Conservation (phyloP, 2,113 vertebrate genomes). For the Eudyptes chrysolophus region DNA sequence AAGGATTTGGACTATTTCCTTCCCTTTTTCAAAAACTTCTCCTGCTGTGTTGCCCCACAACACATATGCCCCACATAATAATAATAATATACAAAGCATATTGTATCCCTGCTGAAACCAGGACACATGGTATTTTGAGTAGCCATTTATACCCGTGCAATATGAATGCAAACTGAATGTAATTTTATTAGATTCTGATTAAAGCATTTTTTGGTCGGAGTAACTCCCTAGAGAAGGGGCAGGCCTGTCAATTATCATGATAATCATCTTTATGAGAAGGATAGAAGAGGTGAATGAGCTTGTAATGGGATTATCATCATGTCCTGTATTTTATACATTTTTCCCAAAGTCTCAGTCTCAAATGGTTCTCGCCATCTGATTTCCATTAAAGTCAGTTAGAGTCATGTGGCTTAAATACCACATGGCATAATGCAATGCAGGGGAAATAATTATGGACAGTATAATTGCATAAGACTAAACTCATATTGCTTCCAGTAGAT, state of each 20-base stretch:
- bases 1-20: too few species aligned
- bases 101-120: too few species aligned
- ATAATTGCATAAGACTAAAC: background rate
- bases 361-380: background rate
- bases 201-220: background rate
- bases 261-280: background rate
- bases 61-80: too few species aligned
- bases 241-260: background rate
- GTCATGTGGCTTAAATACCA: background rate
- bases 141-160: background rate
- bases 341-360: background rate
- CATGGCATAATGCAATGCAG: background rate
- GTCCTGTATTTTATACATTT: background rate
- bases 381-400: background rate
- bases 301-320: background rate
- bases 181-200: background rate
- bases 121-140: background rate
- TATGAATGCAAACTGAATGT: background rate
- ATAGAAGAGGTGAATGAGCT: background rate
- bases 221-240: background rate
- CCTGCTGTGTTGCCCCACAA: too few species aligned
- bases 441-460: background rate
- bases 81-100: too few species aligned
- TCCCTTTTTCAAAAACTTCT: too few species aligned
- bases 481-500: background rate